Evolutionary conservation across 1,140 invertebrate genomes (phyloP).

Genomic region (Aphelinus certus): DNA sequence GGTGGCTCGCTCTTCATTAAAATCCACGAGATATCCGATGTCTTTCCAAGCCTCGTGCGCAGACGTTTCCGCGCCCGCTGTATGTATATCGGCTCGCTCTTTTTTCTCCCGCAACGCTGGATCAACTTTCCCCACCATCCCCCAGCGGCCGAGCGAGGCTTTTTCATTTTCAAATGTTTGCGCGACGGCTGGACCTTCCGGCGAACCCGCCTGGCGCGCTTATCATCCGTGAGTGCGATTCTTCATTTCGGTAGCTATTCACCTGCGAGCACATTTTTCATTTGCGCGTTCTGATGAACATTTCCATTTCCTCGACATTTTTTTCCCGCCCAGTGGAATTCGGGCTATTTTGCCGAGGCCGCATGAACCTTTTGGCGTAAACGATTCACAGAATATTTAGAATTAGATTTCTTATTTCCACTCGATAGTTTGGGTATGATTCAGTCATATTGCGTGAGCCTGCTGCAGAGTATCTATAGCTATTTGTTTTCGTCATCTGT

Average conservation of each 20-base stretch:
- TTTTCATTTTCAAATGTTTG: slow-evolving; percentile 5
- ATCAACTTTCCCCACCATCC: too few species aligned
- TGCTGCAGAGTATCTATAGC: too few species aligned
- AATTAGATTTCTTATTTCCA: too few species aligned
- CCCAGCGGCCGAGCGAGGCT: background rate
- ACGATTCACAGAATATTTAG: too few species aligned
- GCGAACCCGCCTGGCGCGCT: background rate
- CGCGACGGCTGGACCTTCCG: background rate
- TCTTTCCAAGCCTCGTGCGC: slow-evolving; percentile 23
- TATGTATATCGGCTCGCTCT: slow-evolving; percentile 16
- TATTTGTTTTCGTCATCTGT: too few species aligned
- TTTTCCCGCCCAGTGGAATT: too few species aligned
- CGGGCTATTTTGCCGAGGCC: too few species aligned
- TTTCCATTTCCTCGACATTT: background rate
- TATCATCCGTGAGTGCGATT: background rate
- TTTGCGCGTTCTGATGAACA: background rate
- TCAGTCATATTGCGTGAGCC: too few species aligned
- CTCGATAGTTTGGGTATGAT: too few species aligned
- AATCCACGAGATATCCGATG: slow-evolving; percentile 37
- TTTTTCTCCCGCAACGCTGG: too few species aligned
- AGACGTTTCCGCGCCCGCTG: slow-evolving; percentile 5
- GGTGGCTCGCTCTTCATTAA: slow-evolving; percentile 32
- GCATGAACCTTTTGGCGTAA: too few species aligned
- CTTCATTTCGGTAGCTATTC: background rate
- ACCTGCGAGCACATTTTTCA: too few species aligned